Base-by-base conservation (phyloP, 1,140 invertebrate species). In the Drosophila mauritiana region DNA sequence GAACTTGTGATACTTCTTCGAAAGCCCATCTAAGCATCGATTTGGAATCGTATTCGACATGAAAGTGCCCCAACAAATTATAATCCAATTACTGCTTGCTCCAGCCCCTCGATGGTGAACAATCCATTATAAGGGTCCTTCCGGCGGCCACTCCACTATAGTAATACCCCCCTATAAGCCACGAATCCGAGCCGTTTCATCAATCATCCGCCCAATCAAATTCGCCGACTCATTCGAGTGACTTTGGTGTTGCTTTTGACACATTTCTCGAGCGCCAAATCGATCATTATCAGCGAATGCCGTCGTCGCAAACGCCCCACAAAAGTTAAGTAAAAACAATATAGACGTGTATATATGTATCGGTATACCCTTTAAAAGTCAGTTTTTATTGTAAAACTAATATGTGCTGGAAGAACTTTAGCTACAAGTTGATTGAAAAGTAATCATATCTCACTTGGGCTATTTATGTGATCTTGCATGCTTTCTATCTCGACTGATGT, bases 191-290 rank as follows among this genome's bases (percentile, higher is more conserved):
- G 43, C 59, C 59, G 64, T 65, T 68, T 51, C 64, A 68, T 68
- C 64, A 68, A 68, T 68, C 64, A 68, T 68, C 64, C 51, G 64
- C 49, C 67, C 64, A 70, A 70, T 70, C 64, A 70, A 70, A 70
- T 70, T 48, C 39, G 63, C 57, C 64, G 54, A 70, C 74, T 78
- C 74, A 77, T 80, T 75, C 63, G 61, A 72, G 39, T 70, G 59
- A 61, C 65, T 83, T 67, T 61, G 75, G 83, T 65, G 79, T 76
- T 83, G 62, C 59, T 88, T 86, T 79, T 86, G 83, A 83, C 83
- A 88, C 83, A 82, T 88, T 79, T 70, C 52, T 56, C 12, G 65
- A 88, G 64, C 69, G 45, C 80, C 84, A 63, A 86, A 88, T 83
- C 72, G 83, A 86, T 86, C 79, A 82, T 82, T 82, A 82, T 88